These are phyloP conservation scores for Rotaria macrura DNA, from an alignment of 2,888 invertebrate species.

Conservation along the genomic window DNA sequence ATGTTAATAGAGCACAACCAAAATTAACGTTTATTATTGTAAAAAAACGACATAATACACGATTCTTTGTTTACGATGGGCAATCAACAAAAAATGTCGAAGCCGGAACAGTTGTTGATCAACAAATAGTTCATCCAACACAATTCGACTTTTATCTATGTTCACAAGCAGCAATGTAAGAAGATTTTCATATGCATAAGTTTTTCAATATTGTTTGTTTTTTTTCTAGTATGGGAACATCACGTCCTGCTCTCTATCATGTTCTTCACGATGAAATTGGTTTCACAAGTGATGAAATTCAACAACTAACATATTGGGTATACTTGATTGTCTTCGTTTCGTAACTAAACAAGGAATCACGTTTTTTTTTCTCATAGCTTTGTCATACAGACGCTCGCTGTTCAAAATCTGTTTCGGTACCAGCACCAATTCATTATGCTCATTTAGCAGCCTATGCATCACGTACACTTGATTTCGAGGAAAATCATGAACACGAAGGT, in stretches of 20 bases:
- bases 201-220: neutral
- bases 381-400: slow-evolving; percentile 9
- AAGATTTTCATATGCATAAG: neutral
- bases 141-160: neutral
- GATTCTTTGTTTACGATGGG: neutral
- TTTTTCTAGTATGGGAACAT: slow-evolving; percentile 29
- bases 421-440: neutral
- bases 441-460: neutral
- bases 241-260: slow-evolving; percentile 35
- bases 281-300: slow-evolving; percentile 35
- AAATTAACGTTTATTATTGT: neutral
- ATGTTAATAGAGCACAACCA: neutral
- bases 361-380: neutral
- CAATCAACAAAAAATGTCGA: neutral
- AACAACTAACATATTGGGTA: slow-evolving; percentile 33
- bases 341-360: too few species aligned
- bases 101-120: neutral
- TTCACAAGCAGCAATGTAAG: neutral
- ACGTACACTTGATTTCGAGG: neutral
- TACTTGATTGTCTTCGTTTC: too few species aligned
- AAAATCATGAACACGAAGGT: neutral
- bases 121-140: neutral
- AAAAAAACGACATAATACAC: neutral
- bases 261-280: slow-evolving; percentile 35
- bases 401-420: neutral